Conservation (phyloP, 2,797 vertebrate species). For the Phalloptychus januarius region DNA sequence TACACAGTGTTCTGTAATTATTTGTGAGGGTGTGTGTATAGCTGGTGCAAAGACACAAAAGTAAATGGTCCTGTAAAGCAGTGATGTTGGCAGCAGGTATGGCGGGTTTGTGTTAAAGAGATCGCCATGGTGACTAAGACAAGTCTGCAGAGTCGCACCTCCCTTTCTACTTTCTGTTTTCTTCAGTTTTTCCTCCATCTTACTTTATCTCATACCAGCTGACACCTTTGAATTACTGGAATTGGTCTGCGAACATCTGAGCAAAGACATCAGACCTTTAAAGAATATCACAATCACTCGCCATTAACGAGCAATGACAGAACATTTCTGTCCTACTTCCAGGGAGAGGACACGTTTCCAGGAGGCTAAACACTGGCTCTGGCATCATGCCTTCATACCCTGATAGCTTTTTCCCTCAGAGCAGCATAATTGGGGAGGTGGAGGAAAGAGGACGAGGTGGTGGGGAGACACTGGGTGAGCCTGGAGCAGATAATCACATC, state of each 20-base stretch:
- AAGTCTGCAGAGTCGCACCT: constrained; percentile 56
- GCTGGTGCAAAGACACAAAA: constrained; percentile 26
- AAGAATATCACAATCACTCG: neutral
- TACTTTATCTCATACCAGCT: constrained; percentile 45
- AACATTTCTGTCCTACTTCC: neutral
- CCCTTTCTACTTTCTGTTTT: constrained; percentile 17
- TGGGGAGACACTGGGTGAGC: constrained; percentile 21
- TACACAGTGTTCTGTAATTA: constrained; percentile 9
- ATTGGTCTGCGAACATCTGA: neutral
- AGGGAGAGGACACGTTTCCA: constrained; percentile 18
- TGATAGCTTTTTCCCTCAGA: constrained; percentile 42
- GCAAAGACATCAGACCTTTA: constrained; percentile 18
- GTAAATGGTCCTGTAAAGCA: constrained; percentile 42
- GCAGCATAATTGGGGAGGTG: constrained; percentile 49
- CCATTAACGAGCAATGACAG: constrained; percentile 22
- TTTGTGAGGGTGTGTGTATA: neutral
- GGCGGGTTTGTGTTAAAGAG: constrained; percentile 71
- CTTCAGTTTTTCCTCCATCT: constrained; percentile 38
- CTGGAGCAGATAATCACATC: constrained; percentile 69
- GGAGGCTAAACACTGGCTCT: constrained; percentile 15
- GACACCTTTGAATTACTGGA: constrained; percentile 19
- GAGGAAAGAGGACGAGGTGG: neutral
- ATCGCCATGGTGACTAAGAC: constrained; percentile 79
- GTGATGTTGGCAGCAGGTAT: constrained; percentile 68
- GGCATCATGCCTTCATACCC: constrained; percentile 42